These are phyloP conservation scores for Vombatus ursinus DNA, from an alignment of 2,113 vertebrate genomes.

Conservation along the genomic window DNA sequence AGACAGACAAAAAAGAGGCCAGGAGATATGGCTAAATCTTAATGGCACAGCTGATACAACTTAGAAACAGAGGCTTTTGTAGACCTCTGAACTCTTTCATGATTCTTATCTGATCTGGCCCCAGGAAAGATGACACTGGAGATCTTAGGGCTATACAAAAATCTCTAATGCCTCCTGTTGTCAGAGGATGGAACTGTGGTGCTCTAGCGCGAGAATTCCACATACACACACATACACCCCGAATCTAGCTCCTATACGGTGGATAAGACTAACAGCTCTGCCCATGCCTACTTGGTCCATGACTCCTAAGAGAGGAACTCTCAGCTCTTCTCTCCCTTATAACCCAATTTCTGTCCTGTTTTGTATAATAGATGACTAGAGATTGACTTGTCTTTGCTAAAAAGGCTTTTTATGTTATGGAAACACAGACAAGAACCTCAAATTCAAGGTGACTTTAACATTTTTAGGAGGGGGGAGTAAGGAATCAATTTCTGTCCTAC, in stretches of 20 bases:
- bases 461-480: neutral
- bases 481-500: constrained; percentile 70
- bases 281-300: too few relatives aligned
- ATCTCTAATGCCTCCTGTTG: neutral
- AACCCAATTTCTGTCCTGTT: neutral
- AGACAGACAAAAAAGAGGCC: neutral
- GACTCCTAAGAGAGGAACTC: too few relatives aligned
- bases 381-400: neutral
- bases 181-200: neutral
- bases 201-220: neutral
- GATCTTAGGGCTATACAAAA: neutral
- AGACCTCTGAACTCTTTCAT: neutral
- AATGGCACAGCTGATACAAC: neutral
- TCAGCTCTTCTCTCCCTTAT: neutral
- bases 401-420: neutral
- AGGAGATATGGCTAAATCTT: neutral
- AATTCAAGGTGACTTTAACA: neutral
- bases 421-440: neutral
- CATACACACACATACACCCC: too few relatives aligned
- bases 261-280: neutral
- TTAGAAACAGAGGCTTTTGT: neutral
- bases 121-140: neutral
- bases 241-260: neutral
- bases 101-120: neutral
- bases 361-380: neutral